Base-by-base conservation (phyloP, 2,888 invertebrate genomes). In the Pristionchus entomophagus region DNA sequence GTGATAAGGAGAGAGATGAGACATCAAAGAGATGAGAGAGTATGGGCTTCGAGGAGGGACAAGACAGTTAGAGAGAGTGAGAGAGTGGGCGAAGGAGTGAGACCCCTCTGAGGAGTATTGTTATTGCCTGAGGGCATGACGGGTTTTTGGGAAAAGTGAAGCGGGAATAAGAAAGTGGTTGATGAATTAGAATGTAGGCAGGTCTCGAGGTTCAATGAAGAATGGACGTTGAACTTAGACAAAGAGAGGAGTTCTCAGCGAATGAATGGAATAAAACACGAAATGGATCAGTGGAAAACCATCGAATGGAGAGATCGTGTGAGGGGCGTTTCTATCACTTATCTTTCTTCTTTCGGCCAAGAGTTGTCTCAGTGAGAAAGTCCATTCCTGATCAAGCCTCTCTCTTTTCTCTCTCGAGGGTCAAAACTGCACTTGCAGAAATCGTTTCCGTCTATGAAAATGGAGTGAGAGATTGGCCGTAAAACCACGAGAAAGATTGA, bases 61-160 rank as follows among this genome's bases (percentile, higher is more conserved):
- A 6, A 73, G 77, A 77, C 2, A 49, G 22, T 0, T 17, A 77
- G 45, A 51, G 78, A 80, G 17, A 49, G 38, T 2, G 78, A 80
- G 51, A 80, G 78, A 51, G 12, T 2, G 1, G 0, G n/a, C 5
- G 51, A 80, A 38, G 45, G 45, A 78, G 49, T 29, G 78, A 51
- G 45, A 49, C 14, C 26, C 49, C 5, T n/a, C 29, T 14, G 35
- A 29, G 19, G 78, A 73, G 73, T 73, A 73, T 73, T 73, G 73
- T 73, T 73, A 73, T 73, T 73, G 73, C 73, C 45, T 17, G 2
- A 73, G 41, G 73, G 41, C 73, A 73, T 45, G 38, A 73, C 73
- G 73, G 73, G 73, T 73, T 73, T 45, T 73, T 73, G 73, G 73
- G 26, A 73, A 73, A 69, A 69, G 65, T 69, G 65, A 69, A 73